phyloP scores from a whole-genome alignment of 2,797 vertebrate species.

The Bradypus variegatus region DNA sequence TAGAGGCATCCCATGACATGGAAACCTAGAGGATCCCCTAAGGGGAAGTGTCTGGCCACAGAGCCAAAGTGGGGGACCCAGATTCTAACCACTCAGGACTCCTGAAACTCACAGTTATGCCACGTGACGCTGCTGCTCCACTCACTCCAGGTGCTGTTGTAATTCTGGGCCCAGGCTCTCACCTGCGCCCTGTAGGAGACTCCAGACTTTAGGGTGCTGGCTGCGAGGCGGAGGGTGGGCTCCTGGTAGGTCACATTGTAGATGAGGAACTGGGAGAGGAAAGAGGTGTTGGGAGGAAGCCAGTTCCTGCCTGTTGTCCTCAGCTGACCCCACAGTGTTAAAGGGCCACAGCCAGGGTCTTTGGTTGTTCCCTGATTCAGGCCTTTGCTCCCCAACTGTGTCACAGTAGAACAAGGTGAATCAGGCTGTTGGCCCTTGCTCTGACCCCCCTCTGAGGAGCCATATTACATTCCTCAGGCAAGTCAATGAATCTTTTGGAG shows the following conservation, averaged over 20 bases:
- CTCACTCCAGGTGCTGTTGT: conserved; percentile 69
- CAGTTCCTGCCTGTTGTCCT: neutral
- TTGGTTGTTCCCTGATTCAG: neutral
- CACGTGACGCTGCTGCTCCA: conserved; percentile 70
- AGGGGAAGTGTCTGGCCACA: neutral
- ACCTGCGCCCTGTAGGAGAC: conserved; percentile 54
- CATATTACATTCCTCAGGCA: neutral
- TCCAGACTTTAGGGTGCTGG: conserved; percentile 51
- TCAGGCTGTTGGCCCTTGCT: fast-evolving
- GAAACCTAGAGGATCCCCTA: neutral
- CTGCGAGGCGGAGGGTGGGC: conserved; percentile 52
- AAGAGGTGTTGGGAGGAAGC: neutral
- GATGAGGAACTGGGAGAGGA: neutral
- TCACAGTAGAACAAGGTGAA: neutral
- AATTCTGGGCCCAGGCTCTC: neutral
- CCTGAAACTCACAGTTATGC: conserved; percentile 61
- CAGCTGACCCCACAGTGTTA: fast-evolving
- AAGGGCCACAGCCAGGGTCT: neutral
- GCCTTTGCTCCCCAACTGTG: neutral
- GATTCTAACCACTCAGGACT: fast-evolving
- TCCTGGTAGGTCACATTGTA: conserved; percentile 35
- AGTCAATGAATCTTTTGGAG: neutral
- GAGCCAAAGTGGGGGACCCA: neutral
- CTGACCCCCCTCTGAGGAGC: fast-evolving
- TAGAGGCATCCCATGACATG: neutral